Conservation (phyloP, 2,888 invertebrate species). For the Odontothrips loti region DNA sequence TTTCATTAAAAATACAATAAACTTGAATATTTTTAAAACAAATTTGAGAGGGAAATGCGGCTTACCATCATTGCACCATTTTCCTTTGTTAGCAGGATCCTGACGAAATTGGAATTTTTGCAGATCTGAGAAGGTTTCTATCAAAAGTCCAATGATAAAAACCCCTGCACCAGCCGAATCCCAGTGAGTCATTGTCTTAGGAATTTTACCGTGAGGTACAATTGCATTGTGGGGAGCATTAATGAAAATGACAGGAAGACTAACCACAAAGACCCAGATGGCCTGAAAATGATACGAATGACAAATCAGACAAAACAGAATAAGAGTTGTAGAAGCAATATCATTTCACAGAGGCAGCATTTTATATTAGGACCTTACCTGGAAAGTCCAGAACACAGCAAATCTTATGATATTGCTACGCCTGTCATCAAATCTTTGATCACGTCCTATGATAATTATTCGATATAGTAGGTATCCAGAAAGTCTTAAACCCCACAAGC, state of each 20-base stretch:
- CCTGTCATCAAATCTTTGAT: constrained; percentile 85
- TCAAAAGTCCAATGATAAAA: constrained; percentile 77
- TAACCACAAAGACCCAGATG: constrained; percentile 87
- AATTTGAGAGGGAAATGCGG: constrained; percentile 23
- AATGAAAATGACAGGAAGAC: constrained; percentile 85
- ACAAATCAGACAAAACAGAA: constrained; percentile 17
- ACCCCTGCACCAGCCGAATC: constrained; percentile 82
- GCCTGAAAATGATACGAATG: constrained; percentile 55
- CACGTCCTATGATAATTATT: constrained; percentile 84
- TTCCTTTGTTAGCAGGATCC: constrained; percentile 82
- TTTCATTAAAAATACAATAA: constrained; percentile 31
- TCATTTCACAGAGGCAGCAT: constrained; percentile 11
- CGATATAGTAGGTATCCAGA: constrained; percentile 86
- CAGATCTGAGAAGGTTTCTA: constrained; percentile 86
- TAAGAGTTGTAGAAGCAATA: constrained; percentile 34
- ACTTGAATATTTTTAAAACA: neutral
- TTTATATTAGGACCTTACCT: constrained; percentile 51
- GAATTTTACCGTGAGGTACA: constrained; percentile 57
- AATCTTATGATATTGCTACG: constrained; percentile 80
- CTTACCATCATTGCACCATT: constrained; percentile 86
- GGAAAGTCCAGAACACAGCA: constrained; percentile 91
- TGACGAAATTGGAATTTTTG: constrained; percentile 89
- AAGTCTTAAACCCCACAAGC: constrained; percentile 80
- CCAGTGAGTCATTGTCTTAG: constrained; percentile 79
- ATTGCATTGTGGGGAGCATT: constrained; percentile 78